phyloP scores from a whole-genome alignment of 2,888 invertebrate species.

The Tuberolachnus salignus region DNA sequence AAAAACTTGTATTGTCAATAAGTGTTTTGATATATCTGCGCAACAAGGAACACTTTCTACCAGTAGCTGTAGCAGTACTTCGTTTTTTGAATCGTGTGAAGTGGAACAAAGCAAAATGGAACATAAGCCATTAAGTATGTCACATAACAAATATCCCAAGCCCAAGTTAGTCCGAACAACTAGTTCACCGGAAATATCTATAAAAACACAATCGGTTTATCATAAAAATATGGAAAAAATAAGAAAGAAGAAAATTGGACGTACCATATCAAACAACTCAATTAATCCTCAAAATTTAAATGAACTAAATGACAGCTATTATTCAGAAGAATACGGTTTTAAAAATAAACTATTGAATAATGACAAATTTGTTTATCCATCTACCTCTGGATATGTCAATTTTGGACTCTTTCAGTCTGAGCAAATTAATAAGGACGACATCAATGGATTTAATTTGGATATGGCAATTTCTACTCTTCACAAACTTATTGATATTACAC shows the following conservation, averaged over 20 bases:
- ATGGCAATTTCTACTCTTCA: slow-evolving; percentile 37
- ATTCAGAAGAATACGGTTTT: slow-evolving; percentile 42
- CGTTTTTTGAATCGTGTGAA: slow-evolving; percentile 54
- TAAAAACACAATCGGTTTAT: slow-evolving; percentile 31
- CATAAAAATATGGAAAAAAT: slow-evolving; percentile 45
- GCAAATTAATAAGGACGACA: slow-evolving; percentile 23
- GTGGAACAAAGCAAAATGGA: slow-evolving; percentile 52
- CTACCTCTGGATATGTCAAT: slow-evolving; percentile 49
- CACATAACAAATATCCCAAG: slow-evolving; percentile 13
- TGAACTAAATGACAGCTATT: slow-evolving; percentile 1
- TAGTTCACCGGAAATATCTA: slow-evolving; percentile 53
- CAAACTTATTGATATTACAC: slow-evolving; percentile 37
- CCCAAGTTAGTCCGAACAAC: slow-evolving; percentile 40
- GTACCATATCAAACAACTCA: slow-evolving; percentile 31
- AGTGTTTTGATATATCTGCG: slow-evolving; percentile 36
- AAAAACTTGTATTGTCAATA: slow-evolving; percentile 28
- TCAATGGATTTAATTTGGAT: slow-evolving; percentile 44
- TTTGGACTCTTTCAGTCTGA: slow-evolving; percentile 53
- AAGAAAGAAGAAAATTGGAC: slow-evolving; percentile 23
- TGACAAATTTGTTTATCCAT: slow-evolving; percentile 39
- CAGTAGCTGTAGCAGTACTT: slow-evolving; percentile 47
- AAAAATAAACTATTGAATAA: slow-evolving; percentile 12
- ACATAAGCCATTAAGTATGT: slow-evolving; percentile 39
- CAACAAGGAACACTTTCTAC: slow-evolving; percentile 16
- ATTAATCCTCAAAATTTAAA: slow-evolving; percentile 14